phyloP scores from a whole-genome alignment of 2,797 vertebrate genomes.

The Ctenopoma multispine region DNA sequence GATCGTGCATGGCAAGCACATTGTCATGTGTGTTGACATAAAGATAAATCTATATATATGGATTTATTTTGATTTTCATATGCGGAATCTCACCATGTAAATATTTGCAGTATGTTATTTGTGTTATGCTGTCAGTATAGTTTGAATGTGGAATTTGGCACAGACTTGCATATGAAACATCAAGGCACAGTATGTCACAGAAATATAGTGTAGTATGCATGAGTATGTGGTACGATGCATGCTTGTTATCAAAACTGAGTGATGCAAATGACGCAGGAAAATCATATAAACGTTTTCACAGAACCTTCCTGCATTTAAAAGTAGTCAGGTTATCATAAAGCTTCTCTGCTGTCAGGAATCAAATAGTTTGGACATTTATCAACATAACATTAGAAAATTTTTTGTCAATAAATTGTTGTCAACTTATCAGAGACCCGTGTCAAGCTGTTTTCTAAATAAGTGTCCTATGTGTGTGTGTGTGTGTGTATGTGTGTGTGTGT shows the following conservation, averaged over 20 bases:
- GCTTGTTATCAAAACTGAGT: not conserved
- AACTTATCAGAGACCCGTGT: not conserved
- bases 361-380: constrained; percentile 1
- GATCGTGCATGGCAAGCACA: constrained; percentile 38
- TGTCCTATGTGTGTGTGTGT: constrained; percentile 26
- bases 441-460: constrained; percentile 40
- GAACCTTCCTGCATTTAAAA: not conserved
- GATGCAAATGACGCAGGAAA: not conserved
- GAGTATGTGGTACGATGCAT: not conserved
- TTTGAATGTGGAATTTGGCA: constrained; percentile 9
- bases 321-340: not conserved
- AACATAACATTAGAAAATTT: not conserved
- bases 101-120: not conserved
- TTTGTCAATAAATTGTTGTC: constrained; percentile 23
- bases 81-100: constrained; percentile 9
- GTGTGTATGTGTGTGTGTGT: constrained; percentile 16
- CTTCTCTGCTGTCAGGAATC: not conserved
- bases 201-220: not conserved
- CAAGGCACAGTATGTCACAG: not conserved
- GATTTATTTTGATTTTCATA: constrained; percentile 21
- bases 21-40: constrained; percentile 28
- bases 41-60: constrained; percentile 1
- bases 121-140: constrained; percentile 15
- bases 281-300: not conserved
- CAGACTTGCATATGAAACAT: constrained; percentile 21